Evolutionary conservation across 2,113 vertebrate genomes (phyloP).

Genomic region (Cichladusa arquata): DNA sequence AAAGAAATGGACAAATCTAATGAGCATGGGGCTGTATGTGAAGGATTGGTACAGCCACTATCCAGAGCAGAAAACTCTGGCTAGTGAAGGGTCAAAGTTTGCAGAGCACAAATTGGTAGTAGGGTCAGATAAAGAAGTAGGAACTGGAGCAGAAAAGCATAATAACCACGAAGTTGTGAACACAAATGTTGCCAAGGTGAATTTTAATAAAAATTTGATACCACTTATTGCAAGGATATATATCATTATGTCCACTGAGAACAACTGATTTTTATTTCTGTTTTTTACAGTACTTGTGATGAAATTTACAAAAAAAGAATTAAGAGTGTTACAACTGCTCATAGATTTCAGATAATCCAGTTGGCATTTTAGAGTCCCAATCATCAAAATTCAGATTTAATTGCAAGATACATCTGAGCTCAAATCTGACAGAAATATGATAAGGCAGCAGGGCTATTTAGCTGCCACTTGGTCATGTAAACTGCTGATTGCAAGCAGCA

Average conservation of each 20-base stretch:
- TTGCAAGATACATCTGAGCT: neutral
- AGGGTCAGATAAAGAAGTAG: neutral
- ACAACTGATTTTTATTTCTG: neutral
- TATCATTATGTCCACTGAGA: neutral
- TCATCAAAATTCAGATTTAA: neutral
- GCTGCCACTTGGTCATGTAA: neutral
- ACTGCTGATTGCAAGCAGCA: neutral
- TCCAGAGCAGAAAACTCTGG: neutral
- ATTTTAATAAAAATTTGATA: slow-evolving; percentile 54
- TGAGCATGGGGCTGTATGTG: neutral
- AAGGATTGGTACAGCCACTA: neutral
- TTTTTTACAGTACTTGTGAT: neutral
- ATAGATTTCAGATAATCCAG: neutral
- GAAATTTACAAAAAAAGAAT: neutral
- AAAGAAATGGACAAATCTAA: neutral
- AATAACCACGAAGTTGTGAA: neutral
- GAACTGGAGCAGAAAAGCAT: neutral
- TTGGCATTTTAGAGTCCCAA: neutral
- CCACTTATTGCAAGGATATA: neutral
- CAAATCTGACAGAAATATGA: neutral
- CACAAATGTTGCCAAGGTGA: slow-evolving; percentile 8
- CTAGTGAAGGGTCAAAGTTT: neutral
- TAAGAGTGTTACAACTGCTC: neutral
- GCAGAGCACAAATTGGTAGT: neutral
- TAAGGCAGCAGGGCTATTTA: neutral